Base-by-base conservation (phyloP, 1,140 invertebrate genomes). In the Charaxes varanes region DNA sequence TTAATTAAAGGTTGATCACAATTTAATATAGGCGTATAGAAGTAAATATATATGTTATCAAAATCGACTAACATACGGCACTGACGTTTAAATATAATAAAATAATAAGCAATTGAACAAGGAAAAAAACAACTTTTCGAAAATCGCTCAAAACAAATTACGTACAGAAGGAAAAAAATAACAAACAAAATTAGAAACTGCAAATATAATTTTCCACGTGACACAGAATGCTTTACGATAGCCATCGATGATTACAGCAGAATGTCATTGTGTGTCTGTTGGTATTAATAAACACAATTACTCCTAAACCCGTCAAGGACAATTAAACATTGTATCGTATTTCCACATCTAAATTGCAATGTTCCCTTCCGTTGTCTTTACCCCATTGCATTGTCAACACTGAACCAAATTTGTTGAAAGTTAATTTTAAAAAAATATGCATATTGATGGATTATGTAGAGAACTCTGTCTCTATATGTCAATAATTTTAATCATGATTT, bases 341-440 rank as follows among this genome's bases (percentile, higher is more conserved):
- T 72, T 60, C 59, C 59, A 45, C 52, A 77, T 77, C 72, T 77
- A 66, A 71, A 77, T 73, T 72, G 66, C 66, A 74, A 66, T 62
- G 52, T 58, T 61, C 61, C 68, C 62, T 63, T 68, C 62, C 65
- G 54, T 52, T 62, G 63, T 59, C 57, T 61, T 60, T 34, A 41
- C 27, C 34, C 36, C 13, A 12, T 3, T 23, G 14, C 30, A 27
- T 19, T 40, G 6, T 13, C n/a, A 33, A 12, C 7, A 32, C 7
- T 5, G 14, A 15, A n/a, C 7, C 11, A 33, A 24, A 42, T 23
- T 8, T 28, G 14, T n/a, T n/a, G n/a, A n/a, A n/a, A n/a, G n/a
- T n/a, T n/a, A n/a, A n/a, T n/a, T n/a, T n/a, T n/a, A n/a, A n/a
- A n/a, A n/a, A n/a, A n/a, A n/a, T n/a, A n/a, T n/a, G n/a, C n/a